Percentiles rank a stretch among this genome's conserved stretches.
Conservation (phyloP, 2,797 vertebrate species). For the Adelosebastes latens region DNA sequence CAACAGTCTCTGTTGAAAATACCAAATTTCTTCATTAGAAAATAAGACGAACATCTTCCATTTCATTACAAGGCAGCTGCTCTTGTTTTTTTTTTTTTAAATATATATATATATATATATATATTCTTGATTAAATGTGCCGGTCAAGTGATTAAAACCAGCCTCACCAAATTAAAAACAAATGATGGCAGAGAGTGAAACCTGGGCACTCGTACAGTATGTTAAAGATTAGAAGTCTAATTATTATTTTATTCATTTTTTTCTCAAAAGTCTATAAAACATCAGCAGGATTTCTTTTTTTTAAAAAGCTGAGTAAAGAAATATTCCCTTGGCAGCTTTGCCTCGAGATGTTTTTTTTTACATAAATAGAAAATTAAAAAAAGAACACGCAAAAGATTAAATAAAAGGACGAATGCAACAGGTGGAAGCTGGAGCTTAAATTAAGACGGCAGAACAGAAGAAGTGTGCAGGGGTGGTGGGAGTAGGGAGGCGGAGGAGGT, state of each 20-base stretch:
- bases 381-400: conserved; percentile 64
- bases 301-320: conserved; percentile 75
- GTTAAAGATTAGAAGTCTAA: conserved; percentile 66
- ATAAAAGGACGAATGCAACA: conserved; percentile 61
- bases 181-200: conserved; percentile 13
- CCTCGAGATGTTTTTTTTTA: conserved; percentile 60
- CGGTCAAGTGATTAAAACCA: conserved; percentile 49
- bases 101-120: conserved; percentile 4
- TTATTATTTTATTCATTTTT: conserved; percentile 57
- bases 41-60: conserved; percentile 16
- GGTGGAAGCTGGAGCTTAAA: conserved; percentile 67
- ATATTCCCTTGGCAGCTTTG: conserved; percentile 62
- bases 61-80: conserved; percentile 41
- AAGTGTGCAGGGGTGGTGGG: conserved; percentile 6
- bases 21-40: conserved; percentile 30
- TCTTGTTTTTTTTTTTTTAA: conserved; percentile 5
- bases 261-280: conserved; percentile 72
- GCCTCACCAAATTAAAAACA: conserved; percentile 28
- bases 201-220: conserved; percentile 37
- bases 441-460: conserved; percentile 65
- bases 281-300: conserved; percentile 67
- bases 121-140: conserved; percentile 55
- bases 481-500: not conserved
- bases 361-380: conserved; percentile 77
- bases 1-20: conserved; percentile 28